Evolutionary conservation across 2,888 invertebrate species (phyloP), one percentile per base, ranked within the genome.

Genomic region (Odontomyia ornata): DNA sequence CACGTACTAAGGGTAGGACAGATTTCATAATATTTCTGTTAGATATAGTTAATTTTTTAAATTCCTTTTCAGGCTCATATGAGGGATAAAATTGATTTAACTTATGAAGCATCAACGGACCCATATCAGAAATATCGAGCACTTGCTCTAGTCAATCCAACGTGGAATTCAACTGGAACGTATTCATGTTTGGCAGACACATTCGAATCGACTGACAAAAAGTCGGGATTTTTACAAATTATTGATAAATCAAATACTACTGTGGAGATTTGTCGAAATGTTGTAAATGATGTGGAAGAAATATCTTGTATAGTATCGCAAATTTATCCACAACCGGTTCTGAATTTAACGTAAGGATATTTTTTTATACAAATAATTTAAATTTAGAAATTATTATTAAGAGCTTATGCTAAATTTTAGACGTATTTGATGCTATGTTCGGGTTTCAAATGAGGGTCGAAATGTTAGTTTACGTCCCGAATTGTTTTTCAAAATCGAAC

Each of bases 121-220:
- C 89, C 90, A 0, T 90, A 91, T 83, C 91, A 91, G 3, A 91
- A 91, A 83, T 91, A 93, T 83, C 88, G 94, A 76, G 93, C 94
- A 0, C 87, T 94, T 75, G 90, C 91, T 79, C 91, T 94, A 80
- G 84, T 89, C 3, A 89, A 90, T 79, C 93, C 92, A 0, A 90
- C 91, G 1, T 90, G 91, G 0, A 91, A 93, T 57, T 88, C 93
- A 60, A 91, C 91, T 0, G 93, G 93, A 0, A 91, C 91, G 82
- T 93, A 93, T 83, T 91, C 91, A 65, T 94, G 94, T 82, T 89
- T 90, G 30, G 91, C 93, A 0, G 80, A 80, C 73, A 80, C 81
- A 13, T 78, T 78, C 30, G 71, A 2, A 91, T 92, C 18, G 91
- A 93, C 0, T 91, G 79, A 76, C 36, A 73, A 79, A 21, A 78